Evolutionary conservation across 1,140 invertebrate species (phyloP), one percentile per base, ranked within the genome.

Genomic region (Drosophila virilis): DNA sequence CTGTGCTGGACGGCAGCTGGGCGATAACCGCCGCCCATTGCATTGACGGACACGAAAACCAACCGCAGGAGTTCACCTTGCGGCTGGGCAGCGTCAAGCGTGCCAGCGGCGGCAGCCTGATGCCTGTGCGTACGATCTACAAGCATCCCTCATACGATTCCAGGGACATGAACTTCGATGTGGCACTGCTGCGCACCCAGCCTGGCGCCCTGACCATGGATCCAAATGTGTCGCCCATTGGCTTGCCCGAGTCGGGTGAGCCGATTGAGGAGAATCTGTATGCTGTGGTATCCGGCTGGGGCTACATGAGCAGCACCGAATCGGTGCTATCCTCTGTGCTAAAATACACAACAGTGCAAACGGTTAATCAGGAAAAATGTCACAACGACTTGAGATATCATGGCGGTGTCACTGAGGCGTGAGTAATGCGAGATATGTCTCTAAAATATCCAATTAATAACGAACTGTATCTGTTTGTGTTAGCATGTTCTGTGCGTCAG

Each of bases 401-500:
- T 12, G 91, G 91, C n/a, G 82, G 79, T 6, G 75, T 92, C 6
- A 82, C 76, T 8, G 89, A 90, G 10, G 91, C 88, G 91, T 92
- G 78, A 78, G 91, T 71, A 35, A n/a, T 42, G 35, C 4, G 8
- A 62, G 64, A 67, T 45, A 61, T 17, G 8, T 10, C 51, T 8
- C 15, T 5, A 50, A 32, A 57, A 43, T 45, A 38, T 13, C 28
- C 64, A 32, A 73, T 62, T 64, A 64, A 65, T 70, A 45, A 35
- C 32, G 37, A 52, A 40, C 28, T 62, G 42, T 62, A 40, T 61
- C 13, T 42, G 38, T 62, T 33, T 68, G 5, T 60, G 69, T 38
- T 62, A 92, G 93, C 52, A 93, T 94, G 93, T 91, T 94, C 17
- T 94, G 93, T 81, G 94, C 93, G 2, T 93, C 83, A n/a, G 90